Evolutionary conservation across 1,140 invertebrate genomes (phyloP), one percentile per base, ranked within the genome.

Genomic region (Camponotus floridanus): DNA sequence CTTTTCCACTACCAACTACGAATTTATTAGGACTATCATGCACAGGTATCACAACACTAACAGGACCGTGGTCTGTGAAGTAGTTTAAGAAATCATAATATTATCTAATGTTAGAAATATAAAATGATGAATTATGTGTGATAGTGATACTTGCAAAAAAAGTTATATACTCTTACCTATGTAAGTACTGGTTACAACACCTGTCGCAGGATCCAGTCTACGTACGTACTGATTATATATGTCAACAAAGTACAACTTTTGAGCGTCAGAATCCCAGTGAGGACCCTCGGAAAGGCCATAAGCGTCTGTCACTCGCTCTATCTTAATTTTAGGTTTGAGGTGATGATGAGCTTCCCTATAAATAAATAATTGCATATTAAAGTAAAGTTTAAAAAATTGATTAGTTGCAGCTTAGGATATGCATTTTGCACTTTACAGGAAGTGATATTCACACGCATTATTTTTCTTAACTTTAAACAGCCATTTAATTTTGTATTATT

Each of bases 1-100:
- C 95, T 42, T 95, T 95, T 61, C 96, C 96, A 33, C 96, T 90
- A 9, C 97, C 97, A 3, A 97, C 96, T 48, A 97, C 94, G 81
- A 98, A 97, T 87, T 97, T 92, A 92, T 97, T 93, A 2, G 88
- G 87, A 6, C 95, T 93, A 8, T 96, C 96, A 71, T 96, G 95
- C 1, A 98, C 94, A 0, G 98, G 98, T 55, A 98, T 95, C 11
- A 97, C 96, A 85, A 97, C 96, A 33, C 96, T 95, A 3, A 96
- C 93, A 21, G 95, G 92, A 7, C 96, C 94, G 61, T 95, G 92
- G 65, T 95, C 96, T 94, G 93, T 92, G 39, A 90, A 76, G 48
- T 93, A 62, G 26, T 48, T 79, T 1, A 36, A 36, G 42, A 31
- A 79, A 57, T 42, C 21, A 8, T 21, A 18, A 7, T 26, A 26